Conservation (phyloP, 2,113 vertebrate genomes). For the Nothocercus julius region DNA sequence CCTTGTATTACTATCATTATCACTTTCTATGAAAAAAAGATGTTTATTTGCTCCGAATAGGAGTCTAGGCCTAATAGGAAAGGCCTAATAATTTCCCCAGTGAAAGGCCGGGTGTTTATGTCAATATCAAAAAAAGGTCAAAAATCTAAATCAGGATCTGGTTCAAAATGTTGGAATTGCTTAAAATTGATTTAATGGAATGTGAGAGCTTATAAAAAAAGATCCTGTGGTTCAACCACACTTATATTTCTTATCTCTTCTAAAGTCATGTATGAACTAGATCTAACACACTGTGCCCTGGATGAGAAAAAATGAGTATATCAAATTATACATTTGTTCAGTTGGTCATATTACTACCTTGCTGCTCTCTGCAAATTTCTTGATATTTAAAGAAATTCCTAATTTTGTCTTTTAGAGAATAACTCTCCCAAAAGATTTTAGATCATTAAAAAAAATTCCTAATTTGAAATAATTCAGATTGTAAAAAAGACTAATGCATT, state of each 20-base stretch:
- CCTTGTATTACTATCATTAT: neutral
- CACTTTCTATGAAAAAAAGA: neutral
- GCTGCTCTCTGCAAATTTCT: neutral
- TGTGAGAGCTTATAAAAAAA: neutral
- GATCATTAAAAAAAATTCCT: neutral
- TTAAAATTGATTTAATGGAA: neutral
- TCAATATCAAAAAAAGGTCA: neutral
- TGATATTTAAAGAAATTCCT: neutral
- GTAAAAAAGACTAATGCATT: neutral
- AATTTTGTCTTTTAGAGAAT: neutral
- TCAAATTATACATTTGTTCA: neutral
- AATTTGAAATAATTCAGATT: neutral
- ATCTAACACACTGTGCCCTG: fast-evolving
- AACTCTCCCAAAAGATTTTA: neutral
- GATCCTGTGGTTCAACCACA: neutral
- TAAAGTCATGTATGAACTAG: neutral
- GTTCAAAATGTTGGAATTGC: neutral
- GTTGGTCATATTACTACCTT: neutral
- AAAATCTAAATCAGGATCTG: neutral
- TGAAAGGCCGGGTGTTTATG: neutral
- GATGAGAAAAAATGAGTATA: neutral
- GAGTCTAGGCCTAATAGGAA: neutral
- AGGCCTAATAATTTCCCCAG: neutral
- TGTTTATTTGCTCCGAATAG: neutral
- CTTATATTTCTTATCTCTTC: neutral